These are phyloP conservation scores for Fragum whitleyi DNA, from an alignment of 2,888 invertebrate species.

Conservation along the genomic window DNA sequence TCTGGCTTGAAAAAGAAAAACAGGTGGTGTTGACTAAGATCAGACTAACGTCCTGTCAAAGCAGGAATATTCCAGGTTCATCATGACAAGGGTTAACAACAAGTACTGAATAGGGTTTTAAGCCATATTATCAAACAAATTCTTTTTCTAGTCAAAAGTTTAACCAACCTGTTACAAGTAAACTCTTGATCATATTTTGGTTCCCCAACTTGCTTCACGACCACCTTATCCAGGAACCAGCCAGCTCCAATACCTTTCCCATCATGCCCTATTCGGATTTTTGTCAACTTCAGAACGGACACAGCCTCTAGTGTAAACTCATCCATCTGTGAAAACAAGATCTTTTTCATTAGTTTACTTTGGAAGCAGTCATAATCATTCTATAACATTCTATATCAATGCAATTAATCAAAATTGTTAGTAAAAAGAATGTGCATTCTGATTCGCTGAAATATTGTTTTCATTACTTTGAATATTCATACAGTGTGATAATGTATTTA, in stretches of 20 bases:
- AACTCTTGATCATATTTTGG: slow-evolving; percentile 77
- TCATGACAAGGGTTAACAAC: too few relatives aligned
- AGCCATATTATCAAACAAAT: too few relatives aligned
- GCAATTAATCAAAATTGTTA: too few relatives aligned
- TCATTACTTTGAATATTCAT: neutral
- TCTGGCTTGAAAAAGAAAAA: too few relatives aligned
- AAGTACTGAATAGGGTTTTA: too few relatives aligned
- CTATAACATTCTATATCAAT: too few relatives aligned
- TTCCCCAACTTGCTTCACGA: slow-evolving; percentile 76
- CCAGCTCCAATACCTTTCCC: slow-evolving; percentile 82
- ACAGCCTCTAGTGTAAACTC: slow-evolving; percentile 85
- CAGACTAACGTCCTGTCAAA: too few relatives aligned
- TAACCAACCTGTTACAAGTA: slow-evolving; percentile 80
- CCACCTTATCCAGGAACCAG: slow-evolving; percentile 84
- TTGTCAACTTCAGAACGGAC: slow-evolving; percentile 81
- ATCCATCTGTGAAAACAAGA: slow-evolving; percentile 80
- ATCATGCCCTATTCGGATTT: slow-evolving; percentile 85
- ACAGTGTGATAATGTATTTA: too few relatives aligned
- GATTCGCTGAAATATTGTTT: neutral
- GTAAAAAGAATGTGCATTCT: neutral
- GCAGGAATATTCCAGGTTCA: too few relatives aligned
- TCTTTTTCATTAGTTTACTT: neutral
- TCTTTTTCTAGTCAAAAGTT: neutral
- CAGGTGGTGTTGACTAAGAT: too few relatives aligned
- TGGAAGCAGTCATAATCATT: neutral